These are phyloP conservation scores for Drosophila nr. perissopoda DNA, from an alignment of 2,888 invertebrate species.

Conservation along the genomic window DNA sequence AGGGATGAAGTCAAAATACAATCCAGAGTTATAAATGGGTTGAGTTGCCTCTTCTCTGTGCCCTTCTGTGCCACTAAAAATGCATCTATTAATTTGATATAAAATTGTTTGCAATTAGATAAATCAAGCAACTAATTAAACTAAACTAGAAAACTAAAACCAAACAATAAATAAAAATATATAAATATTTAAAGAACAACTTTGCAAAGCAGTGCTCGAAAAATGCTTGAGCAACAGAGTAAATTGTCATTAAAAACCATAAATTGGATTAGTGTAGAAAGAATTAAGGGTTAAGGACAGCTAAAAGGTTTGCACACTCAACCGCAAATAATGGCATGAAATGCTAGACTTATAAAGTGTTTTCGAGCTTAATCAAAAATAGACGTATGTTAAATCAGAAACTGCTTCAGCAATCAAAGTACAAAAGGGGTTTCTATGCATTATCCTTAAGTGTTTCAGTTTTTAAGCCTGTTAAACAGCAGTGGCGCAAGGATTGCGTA, in stretches of 20 bases:
- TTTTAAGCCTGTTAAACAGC: slow-evolving; percentile 69
- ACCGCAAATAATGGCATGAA: background rate
- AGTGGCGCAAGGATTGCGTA: slow-evolving; percentile 14
- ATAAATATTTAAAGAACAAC: background rate
- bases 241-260: slow-evolving; percentile 6
- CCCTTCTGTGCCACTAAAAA: background rate
- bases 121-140: background rate
- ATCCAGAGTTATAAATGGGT: background rate
- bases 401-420: slow-evolving; percentile 50
- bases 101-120: background rate
- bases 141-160: background rate
- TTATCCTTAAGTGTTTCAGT: slow-evolving; percentile 58
- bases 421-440: slow-evolving; percentile 16
- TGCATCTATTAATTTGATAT: background rate
- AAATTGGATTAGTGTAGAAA: slow-evolving; percentile 36
- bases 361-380: background rate
- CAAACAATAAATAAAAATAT: background rate
- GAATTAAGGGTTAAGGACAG: slow-evolving; percentile 12
- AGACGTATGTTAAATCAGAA: slow-evolving; percentile 19
- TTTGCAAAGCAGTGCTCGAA: background rate
- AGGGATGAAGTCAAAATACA: slow-evolving; percentile 17
- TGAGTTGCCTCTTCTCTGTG: background rate
- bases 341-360: slow-evolving; percentile 5
- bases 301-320: slow-evolving; percentile 18
- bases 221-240: background rate